Conservation (phyloP, 2,888 invertebrate species). For the Labia minor region DNA sequence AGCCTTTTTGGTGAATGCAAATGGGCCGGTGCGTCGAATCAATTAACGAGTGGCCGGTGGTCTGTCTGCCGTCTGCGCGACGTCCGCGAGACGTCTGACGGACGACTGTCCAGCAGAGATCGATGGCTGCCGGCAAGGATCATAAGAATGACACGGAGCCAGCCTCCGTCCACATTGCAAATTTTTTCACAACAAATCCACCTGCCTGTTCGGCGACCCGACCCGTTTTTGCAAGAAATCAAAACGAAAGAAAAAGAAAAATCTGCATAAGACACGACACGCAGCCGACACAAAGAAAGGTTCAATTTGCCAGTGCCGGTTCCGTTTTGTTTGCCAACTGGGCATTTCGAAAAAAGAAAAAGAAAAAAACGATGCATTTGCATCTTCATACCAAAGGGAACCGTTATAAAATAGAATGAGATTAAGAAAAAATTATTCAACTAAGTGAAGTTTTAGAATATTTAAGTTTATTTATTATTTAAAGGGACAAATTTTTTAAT, state of each 20-base stretch:
- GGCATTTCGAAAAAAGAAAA: too few relatives aligned
- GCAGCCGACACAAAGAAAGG: too few relatives aligned
- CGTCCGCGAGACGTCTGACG: not conserved
- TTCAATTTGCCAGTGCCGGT: too few relatives aligned
- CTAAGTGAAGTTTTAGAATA: too few relatives aligned
- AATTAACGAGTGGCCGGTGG: not conserved
- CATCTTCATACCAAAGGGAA: too few relatives aligned
- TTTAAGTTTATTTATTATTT: too few relatives aligned
- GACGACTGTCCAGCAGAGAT: not conserved
- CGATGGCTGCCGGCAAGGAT: not conserved
- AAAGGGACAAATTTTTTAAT: too few relatives aligned
- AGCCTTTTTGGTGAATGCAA: not conserved
- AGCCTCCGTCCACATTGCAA: not conserved
- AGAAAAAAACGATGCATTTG: too few relatives aligned
- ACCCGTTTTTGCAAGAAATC: not conserved
- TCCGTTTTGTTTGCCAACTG: too few relatives aligned
- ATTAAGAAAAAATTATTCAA: too few relatives aligned
- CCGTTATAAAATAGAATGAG: too few relatives aligned
- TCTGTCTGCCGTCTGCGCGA: not conserved
- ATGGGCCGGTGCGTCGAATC: not conserved
- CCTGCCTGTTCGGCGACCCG: not conserved
- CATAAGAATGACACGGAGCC: not conserved
- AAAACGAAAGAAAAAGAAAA: not conserved
- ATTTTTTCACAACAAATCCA: slow-evolving; percentile 8
- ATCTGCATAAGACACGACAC: too few relatives aligned